A percentile compares a stretch with the other conserved stretches of the same genome.
These are phyloP conservation scores for Chaunax sp. DNA, from an alignment of 2,797 vertebrate species.

Conservation along the genomic window DNA sequence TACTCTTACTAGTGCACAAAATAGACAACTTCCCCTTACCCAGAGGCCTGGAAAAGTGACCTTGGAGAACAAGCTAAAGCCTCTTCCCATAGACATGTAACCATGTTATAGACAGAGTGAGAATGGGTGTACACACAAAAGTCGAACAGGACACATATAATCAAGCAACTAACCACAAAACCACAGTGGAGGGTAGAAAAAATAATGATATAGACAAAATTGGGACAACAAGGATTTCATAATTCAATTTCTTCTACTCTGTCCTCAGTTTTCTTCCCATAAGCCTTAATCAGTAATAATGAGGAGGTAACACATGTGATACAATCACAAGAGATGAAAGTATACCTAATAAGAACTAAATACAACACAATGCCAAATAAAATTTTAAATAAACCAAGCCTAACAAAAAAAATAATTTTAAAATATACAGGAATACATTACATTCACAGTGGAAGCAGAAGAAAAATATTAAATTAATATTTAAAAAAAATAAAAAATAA, in stretches of 20 bases:
- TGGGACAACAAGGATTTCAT: conserved; percentile 24
- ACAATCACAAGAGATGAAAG: conserved; percentile 28
- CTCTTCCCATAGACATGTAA: conserved; percentile 66
- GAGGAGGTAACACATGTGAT: conserved; percentile 38
- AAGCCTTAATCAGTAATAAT: conserved; percentile 62
- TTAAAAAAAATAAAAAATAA: too few species aligned
- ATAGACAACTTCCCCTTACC: conserved; percentile 66
- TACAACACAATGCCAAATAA: conserved; percentile 23
- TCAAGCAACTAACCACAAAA: conserved; percentile 54
- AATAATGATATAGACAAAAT: conserved; percentile 11
- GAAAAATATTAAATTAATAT: not conserved
- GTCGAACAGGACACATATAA: conserved; percentile 42
- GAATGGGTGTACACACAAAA: conserved; percentile 22
- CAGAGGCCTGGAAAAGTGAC: conserved; percentile 73
- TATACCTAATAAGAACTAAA: conserved; percentile 40
- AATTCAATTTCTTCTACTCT: conserved; percentile 36
- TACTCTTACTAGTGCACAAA: conserved; percentile 69
- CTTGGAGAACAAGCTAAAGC: conserved; percentile 70
- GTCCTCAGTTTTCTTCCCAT: conserved; percentile 24
- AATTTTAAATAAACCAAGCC: not conserved
- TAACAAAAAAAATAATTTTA: not conserved
- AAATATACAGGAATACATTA: conserved; percentile 23
- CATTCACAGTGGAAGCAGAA: conserved; percentile 23
- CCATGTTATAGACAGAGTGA: conserved; percentile 49
- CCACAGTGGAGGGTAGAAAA: conserved; percentile 21